A percentile compares a stretch with the other conserved stretches of the same genome.
Evolutionary conservation across 2,888 invertebrate genomes (phyloP).

Genomic region (Clistopyga incitator): DNA sequence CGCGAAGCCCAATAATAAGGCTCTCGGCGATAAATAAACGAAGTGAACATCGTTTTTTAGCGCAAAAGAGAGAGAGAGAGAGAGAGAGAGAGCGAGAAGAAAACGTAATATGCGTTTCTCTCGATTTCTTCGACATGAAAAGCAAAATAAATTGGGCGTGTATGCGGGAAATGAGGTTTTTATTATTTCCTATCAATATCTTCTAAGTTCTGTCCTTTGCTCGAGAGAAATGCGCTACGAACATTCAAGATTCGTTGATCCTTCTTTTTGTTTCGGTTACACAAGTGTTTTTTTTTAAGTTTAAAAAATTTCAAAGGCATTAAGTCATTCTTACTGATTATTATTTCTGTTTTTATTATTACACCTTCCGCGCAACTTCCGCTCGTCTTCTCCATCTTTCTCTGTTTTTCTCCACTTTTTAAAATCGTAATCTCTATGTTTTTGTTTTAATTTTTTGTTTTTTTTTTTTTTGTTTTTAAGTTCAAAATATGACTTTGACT

Average conservation of each 20-base stretch:
- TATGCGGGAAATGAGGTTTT: conserved; percentile 6
- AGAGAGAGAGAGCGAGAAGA: neutral
- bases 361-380: conserved; percentile 76
- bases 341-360: conserved; percentile 78
- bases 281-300: conserved; percentile 61
- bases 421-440: neutral
- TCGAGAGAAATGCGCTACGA: conserved; percentile 15
- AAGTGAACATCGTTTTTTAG: conserved; percentile 1
- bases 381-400: conserved; percentile 27
- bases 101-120: neutral
- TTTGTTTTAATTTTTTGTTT: conserved; percentile 24
- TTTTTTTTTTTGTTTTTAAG: conserved; percentile 66
- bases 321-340: conserved; percentile 76
- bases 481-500: conserved; percentile 79
- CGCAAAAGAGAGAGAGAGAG: too few relatives aligned
- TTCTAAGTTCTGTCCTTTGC: neutral
- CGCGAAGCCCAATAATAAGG: conserved; percentile 9
- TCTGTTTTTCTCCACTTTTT: neutral
- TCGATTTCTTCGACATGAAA: conserved; percentile 5
- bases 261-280: conserved; percentile 51
- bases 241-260: conserved; percentile 10
- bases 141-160: conserved; percentile 6
- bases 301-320: conserved; percentile 79
- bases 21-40: conserved; percentile 26
- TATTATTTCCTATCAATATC: conserved; percentile 1